A percentile compares a stretch with the other conserved stretches of the same genome.
phyloP scores from a whole-genome alignment of 1,140 invertebrate species.

The Tribolium madens region DNA sequence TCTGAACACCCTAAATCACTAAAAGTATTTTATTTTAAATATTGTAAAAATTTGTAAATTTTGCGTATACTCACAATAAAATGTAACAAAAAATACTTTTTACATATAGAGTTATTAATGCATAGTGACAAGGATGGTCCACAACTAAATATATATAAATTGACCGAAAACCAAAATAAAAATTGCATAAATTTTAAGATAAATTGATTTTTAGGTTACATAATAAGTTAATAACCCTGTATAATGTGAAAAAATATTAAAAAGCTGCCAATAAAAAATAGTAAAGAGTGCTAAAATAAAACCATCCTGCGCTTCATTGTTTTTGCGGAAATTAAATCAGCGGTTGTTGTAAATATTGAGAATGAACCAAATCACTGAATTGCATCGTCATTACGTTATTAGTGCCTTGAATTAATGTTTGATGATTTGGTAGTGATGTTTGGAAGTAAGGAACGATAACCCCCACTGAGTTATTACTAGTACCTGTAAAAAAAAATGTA shows the following conservation, averaged over 20 bases:
- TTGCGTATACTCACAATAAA: no score
- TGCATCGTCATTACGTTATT: slow-evolving; percentile 46
- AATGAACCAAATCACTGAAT: slow-evolving; percentile 52
- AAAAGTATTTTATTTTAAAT: neutral
- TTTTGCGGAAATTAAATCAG: slow-evolving; percentile 21
- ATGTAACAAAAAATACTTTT: no score
- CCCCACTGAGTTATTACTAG: slow-evolving; percentile 48
- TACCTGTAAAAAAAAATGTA: slow-evolving; percentile 35
- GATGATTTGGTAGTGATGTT: slow-evolving; percentile 54
- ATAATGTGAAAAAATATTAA: neutral
- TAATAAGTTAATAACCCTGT: no score
- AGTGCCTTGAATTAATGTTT: slow-evolving; percentile 48
- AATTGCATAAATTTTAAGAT: no score
- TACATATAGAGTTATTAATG: no score
- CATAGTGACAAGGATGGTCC: no score
- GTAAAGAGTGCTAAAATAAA: neutral
- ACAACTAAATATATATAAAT: no score
- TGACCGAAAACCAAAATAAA: no score
- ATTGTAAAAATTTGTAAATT: neutral
- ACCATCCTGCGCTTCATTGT: neutral
- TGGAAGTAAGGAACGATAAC: slow-evolving; percentile 56
- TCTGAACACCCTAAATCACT: neutral
- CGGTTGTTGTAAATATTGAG: slow-evolving; percentile 46
- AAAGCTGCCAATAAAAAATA: neutral
- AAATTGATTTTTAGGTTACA: no score